Evolutionary conservation across 2,113 vertebrate genomes (phyloP).

Genomic region (Rattus rattus): DNA sequence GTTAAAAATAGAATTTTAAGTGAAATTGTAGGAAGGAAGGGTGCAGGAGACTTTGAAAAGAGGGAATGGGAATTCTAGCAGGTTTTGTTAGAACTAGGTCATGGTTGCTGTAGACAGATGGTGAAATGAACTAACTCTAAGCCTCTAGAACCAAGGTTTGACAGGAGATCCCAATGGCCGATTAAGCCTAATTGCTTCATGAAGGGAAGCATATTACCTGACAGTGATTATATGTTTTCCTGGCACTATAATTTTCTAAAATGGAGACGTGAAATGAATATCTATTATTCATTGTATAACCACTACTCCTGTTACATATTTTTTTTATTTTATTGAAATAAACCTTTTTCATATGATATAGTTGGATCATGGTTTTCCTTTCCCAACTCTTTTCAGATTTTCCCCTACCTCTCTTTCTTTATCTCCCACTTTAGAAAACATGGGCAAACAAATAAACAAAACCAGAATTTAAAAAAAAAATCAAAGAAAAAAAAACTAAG

Average conservation of each 20-base stretch:
- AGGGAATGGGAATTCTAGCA: neutral
- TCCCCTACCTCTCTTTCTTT: neutral
- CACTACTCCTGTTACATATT: neutral
- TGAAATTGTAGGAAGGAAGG: neutral
- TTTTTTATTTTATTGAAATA: neutral
- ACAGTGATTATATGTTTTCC: neutral
- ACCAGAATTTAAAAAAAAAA: neutral
- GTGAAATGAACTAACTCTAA: slow-evolving; percentile 7
- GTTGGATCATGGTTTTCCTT: neutral
- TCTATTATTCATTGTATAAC: neutral
- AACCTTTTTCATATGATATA: neutral
- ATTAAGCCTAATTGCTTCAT: slow-evolving; percentile 10
- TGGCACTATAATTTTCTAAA: neutral
- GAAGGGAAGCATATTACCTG: neutral
- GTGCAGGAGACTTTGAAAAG: neutral
- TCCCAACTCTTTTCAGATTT: neutral
- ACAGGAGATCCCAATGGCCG: neutral
- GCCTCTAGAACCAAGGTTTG: neutral
- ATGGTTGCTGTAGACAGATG: neutral
- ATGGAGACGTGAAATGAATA: neutral
- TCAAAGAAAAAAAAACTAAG: neutral
- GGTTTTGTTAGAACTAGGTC: neutral
- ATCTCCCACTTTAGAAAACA: neutral
- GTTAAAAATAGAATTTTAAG: slow-evolving; percentile 28
- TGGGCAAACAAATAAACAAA: neutral